Conservation (phyloP, 2,888 invertebrate species). For the Andrena chrysosceles region DNA sequence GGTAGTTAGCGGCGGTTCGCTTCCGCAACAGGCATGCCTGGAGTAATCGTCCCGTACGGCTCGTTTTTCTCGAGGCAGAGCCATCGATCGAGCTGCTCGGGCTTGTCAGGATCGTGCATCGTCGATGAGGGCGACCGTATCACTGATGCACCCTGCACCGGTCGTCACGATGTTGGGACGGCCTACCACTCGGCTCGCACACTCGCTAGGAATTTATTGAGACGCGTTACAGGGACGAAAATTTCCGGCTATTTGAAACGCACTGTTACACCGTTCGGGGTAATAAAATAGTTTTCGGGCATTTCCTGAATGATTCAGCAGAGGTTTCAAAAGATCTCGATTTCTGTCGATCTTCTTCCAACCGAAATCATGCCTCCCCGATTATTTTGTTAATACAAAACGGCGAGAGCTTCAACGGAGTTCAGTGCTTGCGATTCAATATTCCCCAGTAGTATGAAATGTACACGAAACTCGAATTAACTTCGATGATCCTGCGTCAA, state of each 20-base stretch:
- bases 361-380: background rate
- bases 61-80: conserved; percentile 68
- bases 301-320: background rate
- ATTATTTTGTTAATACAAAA: no score
- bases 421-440: background rate
- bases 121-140: conserved; percentile 59
- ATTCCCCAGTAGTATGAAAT: background rate
- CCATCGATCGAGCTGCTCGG: conserved; percentile 64
- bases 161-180: conserved; percentile 40
- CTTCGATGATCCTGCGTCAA: background rate
- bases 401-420: no score
- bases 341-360: background rate
- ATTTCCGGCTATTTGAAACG: conserved; percentile 7
- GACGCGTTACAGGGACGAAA: conserved; percentile 26
- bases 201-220: conserved; percentile 55
- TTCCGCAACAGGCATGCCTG: conserved; percentile 70
- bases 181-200: conserved; percentile 30
- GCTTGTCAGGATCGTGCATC: conserved; percentile 57
- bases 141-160: conserved; percentile 29
- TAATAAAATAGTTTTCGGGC: background rate
- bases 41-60: conserved; percentile 69
- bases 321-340: background rate
- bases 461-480: background rate
- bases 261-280: background rate
- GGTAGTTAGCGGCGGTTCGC: conserved; percentile 73